phyloP scores from a whole-genome alignment of 2,113 vertebrate genomes.

The Pachypanchax playfairii region DNA sequence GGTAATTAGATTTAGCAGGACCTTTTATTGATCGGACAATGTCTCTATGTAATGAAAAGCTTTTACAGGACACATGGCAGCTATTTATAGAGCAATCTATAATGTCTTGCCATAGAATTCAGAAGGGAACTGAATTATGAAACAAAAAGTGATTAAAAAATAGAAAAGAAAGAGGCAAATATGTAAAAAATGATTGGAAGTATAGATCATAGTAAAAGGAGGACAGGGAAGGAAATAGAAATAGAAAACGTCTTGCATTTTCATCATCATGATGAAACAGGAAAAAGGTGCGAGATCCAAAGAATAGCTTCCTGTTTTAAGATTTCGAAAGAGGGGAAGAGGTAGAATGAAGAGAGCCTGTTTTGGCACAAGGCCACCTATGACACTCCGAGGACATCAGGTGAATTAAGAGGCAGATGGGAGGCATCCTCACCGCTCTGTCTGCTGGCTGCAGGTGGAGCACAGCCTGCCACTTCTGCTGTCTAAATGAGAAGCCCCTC shows the following conservation, averaged over 20 bases:
- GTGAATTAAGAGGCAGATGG: slow-evolving; percentile 55
- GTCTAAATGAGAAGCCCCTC: slow-evolving; percentile 60
- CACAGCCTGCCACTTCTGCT: slow-evolving; percentile 44
- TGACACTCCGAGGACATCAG: slow-evolving; percentile 60
- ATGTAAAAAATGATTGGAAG: slow-evolving; percentile 30
- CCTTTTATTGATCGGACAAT: slow-evolving; percentile 65
- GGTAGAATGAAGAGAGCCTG: slow-evolving; percentile 2
- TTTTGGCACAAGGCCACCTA: slow-evolving; percentile 21
- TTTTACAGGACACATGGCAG: slow-evolving; percentile 60
- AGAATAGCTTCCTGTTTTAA: background rate
- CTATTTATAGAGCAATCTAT: slow-evolving; percentile 71
- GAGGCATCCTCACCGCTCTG: slow-evolving; percentile 42
- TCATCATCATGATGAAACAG: background rate
- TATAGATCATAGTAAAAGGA: slow-evolving; percentile 22
- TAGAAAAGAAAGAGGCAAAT: slow-evolving; percentile 11
- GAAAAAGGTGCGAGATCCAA: background rate
- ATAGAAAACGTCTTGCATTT: slow-evolving; percentile 25
- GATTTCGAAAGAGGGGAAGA: background rate
- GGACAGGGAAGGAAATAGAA: slow-evolving; percentile 38
- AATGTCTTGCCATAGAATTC: slow-evolving; percentile 50
- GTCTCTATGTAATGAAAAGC: slow-evolving; percentile 78
- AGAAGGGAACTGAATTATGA: slow-evolving; percentile 19
- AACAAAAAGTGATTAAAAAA: slow-evolving; percentile 13
- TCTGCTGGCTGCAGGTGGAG: slow-evolving; percentile 57
- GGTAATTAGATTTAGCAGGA: slow-evolving; percentile 60